Evolutionary conservation across 2,797 vertebrate genomes (phyloP).

Genomic region (Acropternis orthonyx): DNA sequence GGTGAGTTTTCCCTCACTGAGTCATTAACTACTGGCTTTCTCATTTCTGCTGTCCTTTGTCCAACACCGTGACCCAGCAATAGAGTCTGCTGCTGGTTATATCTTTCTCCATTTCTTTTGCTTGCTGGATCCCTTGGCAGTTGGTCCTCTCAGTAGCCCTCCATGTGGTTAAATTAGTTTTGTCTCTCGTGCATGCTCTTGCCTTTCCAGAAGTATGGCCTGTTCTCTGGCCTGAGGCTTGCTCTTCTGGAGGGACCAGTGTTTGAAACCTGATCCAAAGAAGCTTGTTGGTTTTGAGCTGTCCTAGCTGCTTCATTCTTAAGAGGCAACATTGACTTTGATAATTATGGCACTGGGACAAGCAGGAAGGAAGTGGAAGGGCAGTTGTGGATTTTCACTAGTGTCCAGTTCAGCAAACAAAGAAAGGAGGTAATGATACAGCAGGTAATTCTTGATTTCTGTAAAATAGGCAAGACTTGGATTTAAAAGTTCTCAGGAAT

Average conservation of each 20-base stretch:
- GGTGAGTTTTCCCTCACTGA: neutral
- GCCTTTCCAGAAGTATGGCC: neutral
- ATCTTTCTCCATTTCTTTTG: neutral
- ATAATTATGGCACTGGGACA: neutral
- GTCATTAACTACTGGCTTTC: neutral
- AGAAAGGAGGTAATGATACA: neutral
- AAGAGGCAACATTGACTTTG: neutral
- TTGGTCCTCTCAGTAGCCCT: neutral
- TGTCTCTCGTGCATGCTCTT: neutral
- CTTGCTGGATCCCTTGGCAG: neutral
- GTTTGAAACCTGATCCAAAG: neutral
- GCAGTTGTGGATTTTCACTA: neutral
- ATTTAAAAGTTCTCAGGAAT: neutral
- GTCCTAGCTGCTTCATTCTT: neutral
- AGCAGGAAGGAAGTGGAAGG: neutral
- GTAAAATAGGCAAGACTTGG: neutral
- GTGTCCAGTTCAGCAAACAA: accelerated
- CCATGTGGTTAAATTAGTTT: neutral
- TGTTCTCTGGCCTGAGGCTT: neutral
- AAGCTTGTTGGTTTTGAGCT: neutral
- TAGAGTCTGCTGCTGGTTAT: neutral
- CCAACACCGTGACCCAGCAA: neutral
- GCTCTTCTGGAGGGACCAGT: neutral
- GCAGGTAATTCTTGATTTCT: neutral
- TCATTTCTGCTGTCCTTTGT: neutral